Evolutionary conservation across 2,797 vertebrate species (phyloP), one percentile per base, ranked within the genome.

Genomic region (Neosilurus hyrtlii): DNA sequence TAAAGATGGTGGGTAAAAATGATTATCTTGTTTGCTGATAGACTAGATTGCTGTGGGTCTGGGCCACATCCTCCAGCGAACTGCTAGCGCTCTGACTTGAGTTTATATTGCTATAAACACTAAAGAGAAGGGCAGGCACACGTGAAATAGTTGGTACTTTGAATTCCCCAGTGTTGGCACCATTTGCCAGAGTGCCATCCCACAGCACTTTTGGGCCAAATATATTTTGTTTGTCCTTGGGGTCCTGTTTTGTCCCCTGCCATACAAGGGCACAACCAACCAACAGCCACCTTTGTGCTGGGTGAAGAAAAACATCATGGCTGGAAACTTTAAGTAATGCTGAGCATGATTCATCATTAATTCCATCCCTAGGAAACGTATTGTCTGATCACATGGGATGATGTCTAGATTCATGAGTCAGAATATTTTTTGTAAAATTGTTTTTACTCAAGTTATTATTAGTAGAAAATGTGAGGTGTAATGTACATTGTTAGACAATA

Each of bases 291-390:
- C 30, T 79, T 43, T 82, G 66, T 62, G 62, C 70, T 30, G 22
- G 51, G 66, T 75, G 51, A 72, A 83, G 80, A 77, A 85, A 83
- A 82, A 82, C 51, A 75, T 59, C 67, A 75, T 74, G 43, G 62
- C 79, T 85, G 78, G 66, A 83, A 81, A 82, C 20, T 14, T 67
- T 81, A 15, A 74, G 57, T 80, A 86, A 74, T 71, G 18, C 59
- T 61, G 26, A 70, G 51, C 16, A 16, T 5, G 68, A 75, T 81
- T 51, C 52, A 52, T 82, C 77, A 59, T 26, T 54, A 75, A 59
- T 15, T 59, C n/a, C 30, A 71, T 81, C 66, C 56, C 56, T 70
- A 18, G 59, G 67, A 16, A 24, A 56, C 24, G 1, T 49, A 51
- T 81, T 81, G 67, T 61, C 35, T 70, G 59, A 59, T 51, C 67